phyloP scores from a whole-genome alignment of 2,113 vertebrate species.

The Nothocercus nigrocapillus region DNA sequence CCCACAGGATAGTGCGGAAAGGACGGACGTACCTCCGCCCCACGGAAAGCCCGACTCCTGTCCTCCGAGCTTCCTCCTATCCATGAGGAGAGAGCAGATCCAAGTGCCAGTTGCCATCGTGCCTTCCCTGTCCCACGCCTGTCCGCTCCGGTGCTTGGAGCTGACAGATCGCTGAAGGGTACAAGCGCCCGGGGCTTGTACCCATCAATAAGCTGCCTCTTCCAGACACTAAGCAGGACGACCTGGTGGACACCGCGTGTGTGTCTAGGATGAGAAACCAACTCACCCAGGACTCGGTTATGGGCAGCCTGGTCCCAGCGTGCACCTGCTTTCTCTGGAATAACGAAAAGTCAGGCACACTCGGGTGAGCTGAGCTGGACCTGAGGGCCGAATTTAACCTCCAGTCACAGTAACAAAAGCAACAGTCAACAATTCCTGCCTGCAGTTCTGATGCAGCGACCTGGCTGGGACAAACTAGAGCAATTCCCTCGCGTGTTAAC shows the following conservation, averaged over 20 bases:
- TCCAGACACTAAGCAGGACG: conserved; percentile 2
- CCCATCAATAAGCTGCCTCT: not conserved
- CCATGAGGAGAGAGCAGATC: not conserved
- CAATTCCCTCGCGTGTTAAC: conserved; percentile 12
- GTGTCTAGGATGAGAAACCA: not conserved
- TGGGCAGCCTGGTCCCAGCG: not conserved
- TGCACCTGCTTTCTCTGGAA: not conserved
- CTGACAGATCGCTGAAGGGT: conserved; percentile 6
- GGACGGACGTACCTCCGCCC: not conserved
- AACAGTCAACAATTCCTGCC: not conserved
- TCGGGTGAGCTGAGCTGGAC: not conserved
- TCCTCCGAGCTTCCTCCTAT: not conserved
- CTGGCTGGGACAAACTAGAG: not conserved
- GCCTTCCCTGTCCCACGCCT: not conserved
- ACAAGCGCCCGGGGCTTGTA: not conserved
- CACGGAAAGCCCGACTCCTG: not conserved
- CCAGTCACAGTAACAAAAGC: not conserved
- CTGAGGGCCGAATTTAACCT: not conserved
- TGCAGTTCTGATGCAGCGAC: not conserved
- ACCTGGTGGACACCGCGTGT: not conserved
- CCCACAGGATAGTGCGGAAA: not conserved
- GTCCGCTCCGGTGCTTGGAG: not conserved
- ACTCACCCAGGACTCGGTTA: not conserved
- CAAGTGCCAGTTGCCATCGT: not conserved
- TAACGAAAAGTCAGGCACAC: not conserved